Evolutionary conservation across 2,797 vertebrate genomes (phyloP), one percentile per base, ranked within the genome.

Genomic region (Pangasius larnaudii): DNA sequence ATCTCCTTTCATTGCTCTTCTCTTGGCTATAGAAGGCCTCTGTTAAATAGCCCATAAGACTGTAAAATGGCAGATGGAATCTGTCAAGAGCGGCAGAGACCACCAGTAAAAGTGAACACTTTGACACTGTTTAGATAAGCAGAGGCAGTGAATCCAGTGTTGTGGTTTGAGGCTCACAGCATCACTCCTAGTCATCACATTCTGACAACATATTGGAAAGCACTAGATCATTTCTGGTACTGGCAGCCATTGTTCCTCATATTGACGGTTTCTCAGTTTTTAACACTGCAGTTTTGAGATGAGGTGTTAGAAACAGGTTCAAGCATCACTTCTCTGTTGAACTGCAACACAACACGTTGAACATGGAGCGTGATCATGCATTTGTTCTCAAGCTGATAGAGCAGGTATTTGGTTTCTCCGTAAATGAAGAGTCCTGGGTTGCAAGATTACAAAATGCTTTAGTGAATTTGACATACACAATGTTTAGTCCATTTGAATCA

Each of bases 41-140:
- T 90, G 87, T 89, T 91, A 89, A 90, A 88, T 89, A 88, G 88
- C 83, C 87, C 85, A 84, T 89, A 81, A 63, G 89, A 85, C 85
- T 87, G 87, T 91, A 91, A 91, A 91, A 90, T 88, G 87, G 91
- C 89, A 90, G 88, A 90, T 90, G 91, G 89, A 84, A 85, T 87
- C 83, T 90, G 89, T 91, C 91, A 89, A 85, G 87, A 90, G 77
- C 79, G 63, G 85, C 87, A 87, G 82, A 87, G 89, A 90, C 89
- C 91, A 88, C 85, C 88, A 91, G 88, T 89, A 71, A 90, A 91
- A 89, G 46, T 86, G 84, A 89, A 86, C 88, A 90, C 86, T 85
- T 91, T 89, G 88, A 91, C 89, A 91, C 82, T 91, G 91, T 90
- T 91, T 91, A 83, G 88, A 87, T 90, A 89, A 89, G 87, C 79